Evolutionary conservation across 2,888 invertebrate genomes (phyloP).

Genomic region (Andrena dorsata): DNA sequence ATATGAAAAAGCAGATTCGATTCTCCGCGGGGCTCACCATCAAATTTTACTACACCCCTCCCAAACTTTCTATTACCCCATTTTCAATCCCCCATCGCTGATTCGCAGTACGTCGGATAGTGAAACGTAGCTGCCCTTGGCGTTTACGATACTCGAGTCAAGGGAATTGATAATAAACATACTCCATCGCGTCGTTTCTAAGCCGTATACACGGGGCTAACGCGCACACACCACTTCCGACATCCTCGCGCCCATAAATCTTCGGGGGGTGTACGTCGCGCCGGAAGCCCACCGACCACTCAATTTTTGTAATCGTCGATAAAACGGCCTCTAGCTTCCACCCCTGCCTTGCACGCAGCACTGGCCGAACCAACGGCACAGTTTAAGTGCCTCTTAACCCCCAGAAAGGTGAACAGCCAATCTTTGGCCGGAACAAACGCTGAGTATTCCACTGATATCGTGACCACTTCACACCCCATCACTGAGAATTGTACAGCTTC

Average conservation of each 20-base stretch:
- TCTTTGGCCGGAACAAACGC: not conserved
- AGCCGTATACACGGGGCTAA: conserved; percentile 3
- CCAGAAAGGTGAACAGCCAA: conserved; percentile 16
- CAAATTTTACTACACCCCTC: too few species aligned
- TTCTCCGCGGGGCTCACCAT: too few species aligned
- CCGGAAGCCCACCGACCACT: not conserved
- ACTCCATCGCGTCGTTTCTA: conserved; percentile 5
- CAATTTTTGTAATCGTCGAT: conserved; percentile 46
- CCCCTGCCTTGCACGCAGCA: conserved; percentile 1
- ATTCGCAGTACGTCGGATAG: not conserved
- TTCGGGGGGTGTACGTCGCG: not conserved
- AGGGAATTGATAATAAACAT: conserved; percentile 33
- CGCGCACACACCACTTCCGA: not conserved
- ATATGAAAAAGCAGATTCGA: too few species aligned
- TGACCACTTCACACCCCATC: not conserved
- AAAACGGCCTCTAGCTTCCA: conserved; percentile 22
- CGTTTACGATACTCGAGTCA: conserved; percentile 18
- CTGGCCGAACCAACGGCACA: conserved; percentile 8
- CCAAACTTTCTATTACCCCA: not conserved
- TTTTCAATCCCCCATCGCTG: not conserved
- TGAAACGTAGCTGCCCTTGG: not conserved
- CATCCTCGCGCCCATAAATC: conserved; percentile 22
- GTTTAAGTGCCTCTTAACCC: conserved; percentile 21
- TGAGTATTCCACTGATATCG: not conserved
- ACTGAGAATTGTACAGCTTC: not conserved